Conservation (phyloP, 2,888 invertebrate species). For the Adineta ricciae region DNA sequence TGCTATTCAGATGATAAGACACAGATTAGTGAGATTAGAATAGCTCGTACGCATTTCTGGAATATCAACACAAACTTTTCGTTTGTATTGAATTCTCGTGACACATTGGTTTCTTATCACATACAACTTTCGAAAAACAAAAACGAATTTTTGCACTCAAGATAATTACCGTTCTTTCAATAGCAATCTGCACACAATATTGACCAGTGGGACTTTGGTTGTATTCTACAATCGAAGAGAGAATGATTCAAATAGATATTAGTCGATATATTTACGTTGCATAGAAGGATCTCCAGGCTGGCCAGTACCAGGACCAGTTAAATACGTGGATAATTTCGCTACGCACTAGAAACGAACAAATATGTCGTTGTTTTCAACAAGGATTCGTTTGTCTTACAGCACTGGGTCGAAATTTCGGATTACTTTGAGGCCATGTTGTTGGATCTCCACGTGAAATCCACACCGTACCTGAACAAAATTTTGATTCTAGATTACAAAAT, state of each 20-base stretch:
- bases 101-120: no score
- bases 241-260: not conserved
- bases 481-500: not conserved
- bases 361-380: not conserved
- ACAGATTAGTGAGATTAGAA: no score
- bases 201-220: not conserved
- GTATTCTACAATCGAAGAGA: not conserved
- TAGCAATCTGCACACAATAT: slow-evolving; percentile 19
- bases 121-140: no score
- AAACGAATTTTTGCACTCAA: no score
- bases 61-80: no score
- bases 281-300: not conserved
- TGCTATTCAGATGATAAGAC: no score
- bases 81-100: no score
- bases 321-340: slow-evolving; percentile 1
- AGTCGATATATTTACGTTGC: not conserved
- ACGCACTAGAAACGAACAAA: not conserved
- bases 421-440: not conserved
- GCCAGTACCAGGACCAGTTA: not conserved
- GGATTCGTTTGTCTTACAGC: not conserved
- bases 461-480: not conserved
- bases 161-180: slow-evolving; percentile 3
- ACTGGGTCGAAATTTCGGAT: slow-evolving; percentile 3
- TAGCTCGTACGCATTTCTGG: no score
- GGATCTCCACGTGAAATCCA: not conserved